Evolutionary conservation across 2,113 vertebrate species (phyloP).

Genomic region (Cavia aperea): DNA sequence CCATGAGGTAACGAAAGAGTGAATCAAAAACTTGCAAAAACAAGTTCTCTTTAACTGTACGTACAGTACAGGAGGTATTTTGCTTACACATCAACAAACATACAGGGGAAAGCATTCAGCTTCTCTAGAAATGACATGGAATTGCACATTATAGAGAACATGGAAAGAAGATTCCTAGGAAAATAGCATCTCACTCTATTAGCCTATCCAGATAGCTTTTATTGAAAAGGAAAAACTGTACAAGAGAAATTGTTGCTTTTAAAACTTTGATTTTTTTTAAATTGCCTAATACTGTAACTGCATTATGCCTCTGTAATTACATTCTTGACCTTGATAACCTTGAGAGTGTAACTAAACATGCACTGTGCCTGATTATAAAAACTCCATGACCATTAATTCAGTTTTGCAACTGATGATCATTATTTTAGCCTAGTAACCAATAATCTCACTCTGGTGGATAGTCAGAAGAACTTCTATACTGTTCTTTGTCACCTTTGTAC

Average conservation of each 20-base stretch:
- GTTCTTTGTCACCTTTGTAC: not conserved
- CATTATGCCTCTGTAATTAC: not conserved
- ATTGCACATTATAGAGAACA: not conserved
- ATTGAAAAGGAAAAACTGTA: not conserved
- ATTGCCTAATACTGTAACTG: not conserved
- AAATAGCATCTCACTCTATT: not conserved
- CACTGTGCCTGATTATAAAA: too few species aligned
- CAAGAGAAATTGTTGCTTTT: not conserved
- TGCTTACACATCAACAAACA: not conserved
- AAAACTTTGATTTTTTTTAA: not conserved
- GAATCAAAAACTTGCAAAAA: not conserved
- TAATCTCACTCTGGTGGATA: not conserved
- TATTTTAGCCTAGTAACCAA: too few species aligned
- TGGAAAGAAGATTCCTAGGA: not conserved
- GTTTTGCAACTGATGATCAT: too few species aligned
- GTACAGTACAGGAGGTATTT: not conserved
- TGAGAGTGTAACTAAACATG: not conserved
- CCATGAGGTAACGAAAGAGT: not conserved
- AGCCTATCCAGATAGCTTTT: not conserved
- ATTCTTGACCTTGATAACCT: not conserved
- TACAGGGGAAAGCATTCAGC: not conserved
- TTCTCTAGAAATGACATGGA: not conserved
- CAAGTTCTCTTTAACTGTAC: not conserved
- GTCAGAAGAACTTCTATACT: not conserved
- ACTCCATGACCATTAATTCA: too few species aligned